Conservation (phyloP, 2,797 vertebrate species). For the Silurus aristotelis region DNA sequence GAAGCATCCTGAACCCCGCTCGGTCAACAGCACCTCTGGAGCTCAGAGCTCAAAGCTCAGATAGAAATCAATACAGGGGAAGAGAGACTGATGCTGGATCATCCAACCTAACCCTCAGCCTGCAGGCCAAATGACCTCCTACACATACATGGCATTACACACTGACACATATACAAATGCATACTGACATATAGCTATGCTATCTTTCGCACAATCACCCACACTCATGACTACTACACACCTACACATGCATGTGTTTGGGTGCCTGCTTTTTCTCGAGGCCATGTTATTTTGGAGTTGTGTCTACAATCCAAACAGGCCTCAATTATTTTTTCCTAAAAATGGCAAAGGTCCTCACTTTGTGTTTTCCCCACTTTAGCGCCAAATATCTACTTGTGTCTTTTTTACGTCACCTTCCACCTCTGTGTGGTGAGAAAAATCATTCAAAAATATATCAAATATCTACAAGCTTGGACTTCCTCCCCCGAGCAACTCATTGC, state of each 20-base stretch:
- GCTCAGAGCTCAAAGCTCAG: constrained; percentile 66
- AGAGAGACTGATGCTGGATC: constrained; percentile 68
- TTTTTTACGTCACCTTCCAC: constrained; percentile 27
- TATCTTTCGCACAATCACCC: neutral
- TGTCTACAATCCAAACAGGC: constrained; percentile 64
- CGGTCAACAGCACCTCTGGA: constrained; percentile 74
- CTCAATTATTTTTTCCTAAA: constrained; percentile 30
- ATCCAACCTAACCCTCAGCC: constrained; percentile 70
- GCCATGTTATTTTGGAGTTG: constrained; percentile 53
- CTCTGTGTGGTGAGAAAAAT: constrained; percentile 12
- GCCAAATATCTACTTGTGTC: constrained; percentile 7
- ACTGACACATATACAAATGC: constrained; percentile 31
- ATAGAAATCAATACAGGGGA: constrained; percentile 72
- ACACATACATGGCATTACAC: constrained; percentile 59
- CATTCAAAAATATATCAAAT: constrained; percentile 22
- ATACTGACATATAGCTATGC: constrained; percentile 8
- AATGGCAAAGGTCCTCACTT: constrained; percentile 27
- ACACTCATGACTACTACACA: constrained; percentile 10
- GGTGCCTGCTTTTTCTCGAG: constrained; percentile 73
- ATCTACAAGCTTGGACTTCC: constrained; percentile 32
- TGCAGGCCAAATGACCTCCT: constrained; percentile 69
- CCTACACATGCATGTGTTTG: constrained; percentile 27
- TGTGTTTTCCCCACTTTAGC: neutral
- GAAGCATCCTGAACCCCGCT: constrained; percentile 70
- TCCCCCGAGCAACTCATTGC: constrained; percentile 27